A percentile compares a stretch with the other conserved stretches of the same genome.
Conservation (phyloP, 2,113 vertebrate genomes). For the chimpanzee (Pan troglodytes) region NHGRI_mPanTro3-v2.1_pri NC_086015.1:41518501-41519000, state of each 20-base stretch:
- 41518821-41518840: neutral
- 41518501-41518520: neutral
- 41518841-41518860: neutral
- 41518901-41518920: neutral
- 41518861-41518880: neutral
- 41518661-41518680: neutral
- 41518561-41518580: neutral
- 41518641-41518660: neutral
- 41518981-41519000: neutral
- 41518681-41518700: neutral
- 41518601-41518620: neutral
- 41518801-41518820: neutral
- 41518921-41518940: neutral
- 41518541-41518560: neutral
- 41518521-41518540: neutral
- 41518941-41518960: neutral
- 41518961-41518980: neutral
- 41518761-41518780: neutral
- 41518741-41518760: neutral
- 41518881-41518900: neutral
- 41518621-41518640: neutral
- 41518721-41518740: neutral
- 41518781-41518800: neutral
- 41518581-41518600: neutral
- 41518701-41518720: neutral